Evolutionary conservation across 2,797 vertebrate genomes (phyloP), one percentile per base, ranked within the genome.

Genomic region (Thalassophryne amazonica): DNA sequence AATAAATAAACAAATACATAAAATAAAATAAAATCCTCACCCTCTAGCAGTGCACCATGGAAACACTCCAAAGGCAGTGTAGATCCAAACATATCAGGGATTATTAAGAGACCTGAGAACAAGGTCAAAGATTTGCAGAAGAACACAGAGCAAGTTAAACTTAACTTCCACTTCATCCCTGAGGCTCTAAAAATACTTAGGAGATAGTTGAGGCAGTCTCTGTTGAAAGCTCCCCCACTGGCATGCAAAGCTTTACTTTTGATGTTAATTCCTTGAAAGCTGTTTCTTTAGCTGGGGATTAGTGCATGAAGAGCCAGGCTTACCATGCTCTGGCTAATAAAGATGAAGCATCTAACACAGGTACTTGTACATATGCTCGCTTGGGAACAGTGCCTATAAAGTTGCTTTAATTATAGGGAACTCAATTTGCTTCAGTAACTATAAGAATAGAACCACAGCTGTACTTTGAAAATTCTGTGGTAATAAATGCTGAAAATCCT

Each of bases 191-290:
- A 89, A 88, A 90, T 85, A 88, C 88, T 88, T 86, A 88, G 74
- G 83, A 89, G 88, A 88, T 89, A 89, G 87, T 84, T 81, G 82
- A 85, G 77, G 85, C 87, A 77, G 84, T 83, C 83, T 80, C 78
- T 79, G 76, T 86, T 85, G 85, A 91, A 91, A 91, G 89, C 88
- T 88, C 82, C 86, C 87, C 88, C 80, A 88, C 86, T 69, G 80
- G 87, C 86, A 75, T 60, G 86, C 81, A 86, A 88, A 89, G 84
- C 89, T 91, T 88, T 87, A 88, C 90, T 91, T 91, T 90, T 91
- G 88, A 92, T 91, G 89, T 89, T 92, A 92, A 90, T 91, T 92
- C 89, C 89, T 90, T 89, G 88, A 92, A 92, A 92, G 89, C 90
- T 91, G 88, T 91, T 91, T 92, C 89, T 89, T 90, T 91, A 92